Evolutionary conservation across 2,888 invertebrate genomes (phyloP).

Genomic region (Nymphalis polychloros): DNA sequence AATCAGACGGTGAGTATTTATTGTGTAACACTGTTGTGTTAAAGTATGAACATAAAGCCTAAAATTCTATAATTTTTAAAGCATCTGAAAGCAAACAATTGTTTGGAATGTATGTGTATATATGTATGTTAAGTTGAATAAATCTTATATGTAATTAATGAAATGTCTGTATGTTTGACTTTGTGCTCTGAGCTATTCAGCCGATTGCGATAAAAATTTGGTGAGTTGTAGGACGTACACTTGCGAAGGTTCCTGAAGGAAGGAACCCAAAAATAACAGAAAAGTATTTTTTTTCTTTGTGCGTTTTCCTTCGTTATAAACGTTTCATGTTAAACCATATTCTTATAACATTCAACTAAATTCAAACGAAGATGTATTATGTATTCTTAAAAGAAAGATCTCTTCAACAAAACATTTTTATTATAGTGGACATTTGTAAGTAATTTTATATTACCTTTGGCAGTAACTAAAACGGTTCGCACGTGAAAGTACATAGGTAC

Average conservation of each 20-base stretch:
- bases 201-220: no score
- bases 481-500: not conserved
- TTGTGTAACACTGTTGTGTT: conserved; percentile 6
- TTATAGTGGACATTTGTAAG: no score
- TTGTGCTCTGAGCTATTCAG: no score
- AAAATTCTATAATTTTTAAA: not conserved
- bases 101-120: not conserved
- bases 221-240: no score
- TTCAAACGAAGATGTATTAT: not conserved
- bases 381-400: not conserved
- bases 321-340: not conserved
- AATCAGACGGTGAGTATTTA: conserved; percentile 18
- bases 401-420: no score
- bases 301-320: no score
- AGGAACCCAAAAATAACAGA: not conserved
- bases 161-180: not conserved
- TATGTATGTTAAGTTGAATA: not conserved
- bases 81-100: not conserved
- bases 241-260: not conserved
- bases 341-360: not conserved
- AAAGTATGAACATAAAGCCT: not conserved
- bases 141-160: not conserved
- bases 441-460: no score
- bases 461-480: no score
- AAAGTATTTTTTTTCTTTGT: no score